A percentile compares a stretch with the other conserved stretches of the same genome.
Evolutionary conservation across 1,140 invertebrate genomes (phyloP).

Genomic region (Danaus melanippus): DNA sequence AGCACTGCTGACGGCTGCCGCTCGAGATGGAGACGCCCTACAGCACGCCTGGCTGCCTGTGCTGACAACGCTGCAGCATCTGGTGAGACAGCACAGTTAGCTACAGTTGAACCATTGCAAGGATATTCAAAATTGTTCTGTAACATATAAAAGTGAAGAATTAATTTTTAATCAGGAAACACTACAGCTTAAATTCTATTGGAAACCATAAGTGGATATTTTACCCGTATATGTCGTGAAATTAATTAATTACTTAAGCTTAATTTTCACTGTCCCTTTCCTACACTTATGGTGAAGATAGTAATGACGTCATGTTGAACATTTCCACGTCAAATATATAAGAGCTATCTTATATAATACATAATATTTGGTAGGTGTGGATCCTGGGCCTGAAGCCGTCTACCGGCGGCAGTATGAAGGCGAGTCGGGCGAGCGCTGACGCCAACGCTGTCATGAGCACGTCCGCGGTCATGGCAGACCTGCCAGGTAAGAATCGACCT

Average conservation of each 20-base stretch:
- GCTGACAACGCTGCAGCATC: slow-evolving; percentile 94
- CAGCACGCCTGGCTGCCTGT: slow-evolving; percentile 96
- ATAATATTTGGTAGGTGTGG: slow-evolving; percentile 77
- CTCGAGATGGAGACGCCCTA: slow-evolving; percentile 93
- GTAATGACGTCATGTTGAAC: too few relatives aligned
- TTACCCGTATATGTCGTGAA: too few relatives aligned
- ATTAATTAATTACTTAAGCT: too few relatives aligned
- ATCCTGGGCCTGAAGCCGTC: slow-evolving; percentile 97
- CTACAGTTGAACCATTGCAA: neutral
- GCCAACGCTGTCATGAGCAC: slow-evolving; percentile 95
- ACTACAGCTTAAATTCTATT: too few relatives aligned
- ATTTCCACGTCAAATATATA: too few relatives aligned
- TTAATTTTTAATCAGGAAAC: too few relatives aligned
- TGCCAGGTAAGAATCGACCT: slow-evolving; percentile 75
- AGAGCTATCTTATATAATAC: too few relatives aligned
- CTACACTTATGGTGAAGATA: too few relatives aligned
- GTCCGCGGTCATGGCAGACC: slow-evolving; percentile 95
- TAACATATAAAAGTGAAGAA: too few relatives aligned
- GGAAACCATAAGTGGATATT: too few relatives aligned
- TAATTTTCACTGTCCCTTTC: too few relatives aligned
- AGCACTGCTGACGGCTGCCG: slow-evolving; percentile 89
- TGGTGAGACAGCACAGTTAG: slow-evolving; percentile 70
- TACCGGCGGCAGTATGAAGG: slow-evolving; percentile 92
- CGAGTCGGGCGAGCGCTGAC: slow-evolving; percentile 79
- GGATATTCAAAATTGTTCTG: neutral